phyloP scores from a whole-genome alignment of 2,113 vertebrate species.

The Ornithorhynchus anatinus region DNA sequence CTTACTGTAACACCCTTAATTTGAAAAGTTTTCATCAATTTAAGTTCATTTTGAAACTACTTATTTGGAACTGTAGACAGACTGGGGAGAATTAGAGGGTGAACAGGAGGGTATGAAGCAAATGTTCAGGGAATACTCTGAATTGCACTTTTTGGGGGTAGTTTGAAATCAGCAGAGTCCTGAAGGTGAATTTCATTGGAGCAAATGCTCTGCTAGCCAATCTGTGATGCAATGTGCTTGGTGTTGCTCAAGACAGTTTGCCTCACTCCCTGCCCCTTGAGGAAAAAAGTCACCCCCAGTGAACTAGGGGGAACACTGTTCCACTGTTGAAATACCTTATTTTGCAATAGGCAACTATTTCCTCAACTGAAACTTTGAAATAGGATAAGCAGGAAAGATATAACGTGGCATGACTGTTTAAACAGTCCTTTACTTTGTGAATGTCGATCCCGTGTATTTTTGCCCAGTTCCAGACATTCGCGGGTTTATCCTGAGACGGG shows the following conservation, averaged over 20 bases:
- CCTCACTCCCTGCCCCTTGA: background rate
- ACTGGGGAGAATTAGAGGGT: background rate
- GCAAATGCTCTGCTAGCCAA: background rate
- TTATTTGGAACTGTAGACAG: constrained; percentile 21
- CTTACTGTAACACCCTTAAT: constrained; percentile 36
- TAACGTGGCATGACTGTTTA: background rate
- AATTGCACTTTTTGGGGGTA: background rate
- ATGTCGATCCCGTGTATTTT: constrained; percentile 27
- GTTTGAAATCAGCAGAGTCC: background rate
- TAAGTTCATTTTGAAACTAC: too few species aligned
- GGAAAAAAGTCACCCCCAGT: background rate
- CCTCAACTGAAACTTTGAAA: constrained; percentile 31
- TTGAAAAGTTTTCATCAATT: constrained; percentile 46
- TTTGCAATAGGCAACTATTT: constrained; percentile 39
- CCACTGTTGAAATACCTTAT: background rate
- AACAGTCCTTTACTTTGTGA: constrained; percentile 22
- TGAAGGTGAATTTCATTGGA: background rate
- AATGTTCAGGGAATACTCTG: background rate
- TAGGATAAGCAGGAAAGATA: constrained; percentile 42
- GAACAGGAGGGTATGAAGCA: constrained; percentile 11
- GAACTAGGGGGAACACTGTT: background rate
- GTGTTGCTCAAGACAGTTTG: background rate
- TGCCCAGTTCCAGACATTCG: constrained; percentile 47
- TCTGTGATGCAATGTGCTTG: constrained; percentile 5
- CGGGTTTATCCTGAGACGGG: constrained; percentile 34